These are phyloP conservation scores for Lagria hirta DNA, from an alignment of 2,888 invertebrate genomes.

Conservation along the genomic window DNA sequence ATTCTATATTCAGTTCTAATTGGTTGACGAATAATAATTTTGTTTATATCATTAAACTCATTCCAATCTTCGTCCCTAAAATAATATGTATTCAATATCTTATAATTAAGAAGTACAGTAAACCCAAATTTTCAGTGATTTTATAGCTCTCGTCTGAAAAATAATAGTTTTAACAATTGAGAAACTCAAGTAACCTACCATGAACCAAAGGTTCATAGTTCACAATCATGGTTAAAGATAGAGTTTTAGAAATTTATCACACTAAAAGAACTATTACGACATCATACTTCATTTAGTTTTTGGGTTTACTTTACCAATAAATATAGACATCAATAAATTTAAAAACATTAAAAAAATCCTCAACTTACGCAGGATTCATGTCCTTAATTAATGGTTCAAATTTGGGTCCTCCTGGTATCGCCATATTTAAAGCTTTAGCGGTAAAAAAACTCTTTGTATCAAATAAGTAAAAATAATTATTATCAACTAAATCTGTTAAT, in stretches of 20 bases:
- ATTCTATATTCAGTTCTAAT: slow-evolving; percentile 99
- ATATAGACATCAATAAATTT: slow-evolving; percentile 22
- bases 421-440: slow-evolving; percentile 98
- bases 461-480: slow-evolving; percentile 98
- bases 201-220: too few species aligned
- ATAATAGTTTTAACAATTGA: too few species aligned
- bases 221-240: too few species aligned
- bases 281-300: too few species aligned
- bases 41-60: slow-evolving; percentile 99
- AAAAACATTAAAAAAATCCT: not conserved
- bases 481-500: slow-evolving; percentile 95
- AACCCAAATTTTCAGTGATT: too few species aligned
- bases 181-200: too few species aligned
- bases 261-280: too few species aligned
- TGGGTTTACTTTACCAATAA: slow-evolving; percentile 24
- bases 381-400: slow-evolving; percentile 99
- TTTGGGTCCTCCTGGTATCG: slow-evolving; percentile 99
- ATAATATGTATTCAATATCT: too few species aligned
- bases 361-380: slow-evolving; percentile 81
- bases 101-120: too few species aligned
- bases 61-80: slow-evolving; percentile 99
- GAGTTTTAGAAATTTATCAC: too few species aligned
- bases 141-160: too few species aligned
- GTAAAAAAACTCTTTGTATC: slow-evolving; percentile 99
- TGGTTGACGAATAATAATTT: slow-evolving; percentile 98